Percentiles rank a stretch among this genome's conserved stretches.
Conservation (phyloP, 2,113 vertebrate genomes). For the Catharus bicknelli region DNA sequence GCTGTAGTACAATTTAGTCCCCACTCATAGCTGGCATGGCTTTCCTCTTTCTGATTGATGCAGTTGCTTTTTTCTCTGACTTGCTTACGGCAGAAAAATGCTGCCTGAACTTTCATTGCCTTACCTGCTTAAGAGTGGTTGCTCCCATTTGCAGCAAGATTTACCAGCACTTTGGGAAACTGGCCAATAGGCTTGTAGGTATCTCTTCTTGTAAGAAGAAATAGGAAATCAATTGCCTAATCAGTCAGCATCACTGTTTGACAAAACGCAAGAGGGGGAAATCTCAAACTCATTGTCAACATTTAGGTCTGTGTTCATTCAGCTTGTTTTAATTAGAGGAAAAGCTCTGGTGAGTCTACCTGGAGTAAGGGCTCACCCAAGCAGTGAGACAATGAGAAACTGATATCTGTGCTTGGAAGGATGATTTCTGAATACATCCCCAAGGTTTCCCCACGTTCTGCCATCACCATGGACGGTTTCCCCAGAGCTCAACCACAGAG, state of each 20-base stretch:
- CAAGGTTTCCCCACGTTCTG: not conserved
- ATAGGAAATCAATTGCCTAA: not conserved
- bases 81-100: constrained; percentile 72
- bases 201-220: not conserved
- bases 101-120: constrained; percentile 63
- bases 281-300: not conserved
- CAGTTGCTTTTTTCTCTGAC: constrained; percentile 64
- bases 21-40: constrained; percentile 65
- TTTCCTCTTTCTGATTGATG: constrained; percentile 73
- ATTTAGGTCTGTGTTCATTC: not conserved
- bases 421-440: not conserved
- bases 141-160: not conserved
- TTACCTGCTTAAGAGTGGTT: constrained; percentile 70
- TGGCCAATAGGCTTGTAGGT: not conserved
- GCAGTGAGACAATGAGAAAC: not conserved
- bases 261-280: not conserved
- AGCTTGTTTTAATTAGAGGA: not conserved
- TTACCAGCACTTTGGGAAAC: not conserved
- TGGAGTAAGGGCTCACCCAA: not conserved
- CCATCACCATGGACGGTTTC: not conserved
- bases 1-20: constrained; percentile 54
- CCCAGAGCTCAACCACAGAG: fast-evolving
- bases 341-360: not conserved
- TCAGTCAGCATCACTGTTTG: not conserved
- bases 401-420: not conserved